Evolutionary conservation across 2,888 invertebrate genomes (phyloP).

Genomic region (Holacanthella duospinosa): DNA sequence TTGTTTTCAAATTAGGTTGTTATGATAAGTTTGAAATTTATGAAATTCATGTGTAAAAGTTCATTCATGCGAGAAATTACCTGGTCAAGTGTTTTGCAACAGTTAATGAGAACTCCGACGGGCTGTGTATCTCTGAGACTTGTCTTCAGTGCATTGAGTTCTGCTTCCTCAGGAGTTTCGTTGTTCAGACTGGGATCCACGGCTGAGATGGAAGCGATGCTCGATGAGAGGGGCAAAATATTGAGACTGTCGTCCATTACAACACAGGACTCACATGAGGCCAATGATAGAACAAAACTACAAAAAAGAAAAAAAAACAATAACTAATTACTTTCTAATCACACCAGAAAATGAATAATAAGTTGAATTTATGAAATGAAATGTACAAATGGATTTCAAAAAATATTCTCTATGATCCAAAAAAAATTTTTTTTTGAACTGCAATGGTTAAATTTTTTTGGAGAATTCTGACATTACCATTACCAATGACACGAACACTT

Average conservation of each 20-base stretch:
- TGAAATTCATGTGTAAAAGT: no score
- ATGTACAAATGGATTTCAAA: neutral
- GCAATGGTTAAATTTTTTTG: no score
- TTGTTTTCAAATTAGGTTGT: no score
- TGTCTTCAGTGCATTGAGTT: conserved; percentile 65
- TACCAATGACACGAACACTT: no score
- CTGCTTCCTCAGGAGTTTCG: conserved; percentile 47
- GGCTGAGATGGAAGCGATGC: conserved; percentile 57
- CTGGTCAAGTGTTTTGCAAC: conserved; percentile 88
- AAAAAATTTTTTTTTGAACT: no score
- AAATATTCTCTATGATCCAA: no score
- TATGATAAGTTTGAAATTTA: no score
- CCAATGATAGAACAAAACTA: conserved; percentile 73
- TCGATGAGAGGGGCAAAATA: conserved; percentile 83
- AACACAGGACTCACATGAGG: conserved; percentile 74
- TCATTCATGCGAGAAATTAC: no score
- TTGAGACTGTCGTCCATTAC: conserved; percentile 90
- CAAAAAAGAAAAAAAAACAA: conserved; percentile 19
- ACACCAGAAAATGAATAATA: neutral
- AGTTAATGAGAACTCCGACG: conserved; percentile 73
- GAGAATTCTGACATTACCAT: no score
- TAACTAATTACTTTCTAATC: conserved; percentile 2
- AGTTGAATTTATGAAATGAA: neutral
- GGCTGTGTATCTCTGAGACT: conserved; percentile 83
- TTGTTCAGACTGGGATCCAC: conserved; percentile 48